Base-by-base conservation (phyloP, 2,888 invertebrate species). In the Deilephila elpenor region DNA sequence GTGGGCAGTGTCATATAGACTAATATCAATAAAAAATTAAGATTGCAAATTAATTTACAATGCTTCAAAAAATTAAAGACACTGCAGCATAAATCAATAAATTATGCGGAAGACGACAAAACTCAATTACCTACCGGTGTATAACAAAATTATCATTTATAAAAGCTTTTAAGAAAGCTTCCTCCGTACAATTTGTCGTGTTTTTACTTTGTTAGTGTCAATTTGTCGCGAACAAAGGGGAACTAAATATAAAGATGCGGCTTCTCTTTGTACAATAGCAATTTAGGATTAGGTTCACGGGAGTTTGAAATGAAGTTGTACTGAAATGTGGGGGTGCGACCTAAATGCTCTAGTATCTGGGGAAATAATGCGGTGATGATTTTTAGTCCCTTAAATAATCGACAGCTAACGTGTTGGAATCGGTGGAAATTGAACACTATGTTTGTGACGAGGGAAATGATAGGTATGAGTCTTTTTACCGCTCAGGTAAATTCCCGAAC, bases 111-210 rank as follows among this genome's bases (percentile, higher is more conserved):
- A 56, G 64, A 25, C 71, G 62, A 75, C 25, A 61, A 75, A 75
- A 71, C 72, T 74, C 72, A 37, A 74, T 72, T 73, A 71, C 6
- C 17, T 64, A 19, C 37, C 53, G 70, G 60, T 60, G 56, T 44
- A 20, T 17, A 62, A 53, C 32, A 17, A 37, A 71, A 72, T 67
- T 73, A 59, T 67, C 67, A 67, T 67, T 73, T 29, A 59, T n/a
- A 67, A 73, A 73, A 73, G 73, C 73, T 73, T 73, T 73, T 73
- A 73, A 73, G 73, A 73, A 20, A 59, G 32, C 44, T 34, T 67
- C 32, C 59, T 59, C 56, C 34, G 19, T 59, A 59, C 59, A 67
- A 59, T 73, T 73, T 56, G 51, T 25, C 62, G 37, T 61, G 51
- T 72, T 72, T 62, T 61, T 73, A 59, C 73, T 59, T 25, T 67